Evolutionary conservation across 2,113 vertebrate species (phyloP), one percentile per base, ranked within the genome.

Genomic region (Callipepla californica): DNA sequence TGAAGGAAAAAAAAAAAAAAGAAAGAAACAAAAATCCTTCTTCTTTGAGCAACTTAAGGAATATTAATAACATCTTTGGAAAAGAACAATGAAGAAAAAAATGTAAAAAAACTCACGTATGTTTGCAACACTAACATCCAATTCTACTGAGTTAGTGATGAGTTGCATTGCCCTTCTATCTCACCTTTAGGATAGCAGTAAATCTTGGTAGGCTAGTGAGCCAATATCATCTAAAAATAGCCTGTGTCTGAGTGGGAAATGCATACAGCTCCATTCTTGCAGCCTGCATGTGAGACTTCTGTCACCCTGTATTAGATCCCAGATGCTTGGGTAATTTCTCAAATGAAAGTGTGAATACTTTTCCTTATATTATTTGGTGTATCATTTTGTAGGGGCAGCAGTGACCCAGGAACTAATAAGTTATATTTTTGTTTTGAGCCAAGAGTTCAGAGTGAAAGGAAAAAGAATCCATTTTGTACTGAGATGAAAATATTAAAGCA

Each of bases 191-290:
- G 81, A 89, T 21, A 78, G 82, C 61, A 48, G 63, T 75, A 93
- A 85, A 83, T 83, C 51, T 78, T 85, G 15, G 68, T 91, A 82
- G 81, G 51, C 63, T 91, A 55, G 47, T 70, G 51, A 89, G 63
- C 75, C 79, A 85, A 18, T 85, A 87, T 50, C 0, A 8, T 82
- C 87, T 95, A 94, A 95, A 96, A 94, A 96, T 94, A 96, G 57
- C 38, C 51, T 42, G 18, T 72, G 38, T 89, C 58, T 89, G 66
- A 80, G 55, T 79, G 42, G 67, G 63, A 93, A 87, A 87, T 38
- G 45, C 87, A 87, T 82, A 77, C 67, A 80, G 72, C 57, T 93
- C 72, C 58, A 11, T 63, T 89, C 63, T 47, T 80, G 26, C 68
- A 80, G 72, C 42, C 57, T 93, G 68, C 47, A 42, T 67, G 59